phyloP scores from a whole-genome alignment of 2,113 vertebrate species.

The Datnioides undecimradiatus region DNA sequence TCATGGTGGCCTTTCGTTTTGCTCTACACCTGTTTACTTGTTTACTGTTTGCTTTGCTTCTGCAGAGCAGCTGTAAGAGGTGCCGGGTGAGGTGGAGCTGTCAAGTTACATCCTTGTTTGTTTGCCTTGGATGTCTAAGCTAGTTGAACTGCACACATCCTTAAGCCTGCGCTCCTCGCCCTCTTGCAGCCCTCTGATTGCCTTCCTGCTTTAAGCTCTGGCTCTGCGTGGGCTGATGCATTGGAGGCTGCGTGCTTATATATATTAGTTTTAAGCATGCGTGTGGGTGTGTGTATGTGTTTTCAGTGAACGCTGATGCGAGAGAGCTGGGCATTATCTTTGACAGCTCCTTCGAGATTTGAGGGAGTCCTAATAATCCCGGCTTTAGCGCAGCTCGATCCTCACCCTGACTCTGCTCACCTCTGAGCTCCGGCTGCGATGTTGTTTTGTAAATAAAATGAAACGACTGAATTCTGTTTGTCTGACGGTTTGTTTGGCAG shows the following conservation, averaged over 20 bases:
- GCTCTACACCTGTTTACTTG: not conserved
- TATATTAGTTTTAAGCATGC: slow-evolving; percentile 32
- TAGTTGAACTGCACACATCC: slow-evolving; percentile 25
- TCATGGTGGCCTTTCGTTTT: not conserved
- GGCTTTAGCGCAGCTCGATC: slow-evolving; percentile 20
- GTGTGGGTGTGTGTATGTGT: slow-evolving; percentile 7
- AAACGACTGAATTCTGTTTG: slow-evolving; percentile 9
- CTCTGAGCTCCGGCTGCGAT: slow-evolving; percentile 14
- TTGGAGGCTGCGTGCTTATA: slow-evolving; percentile 14
- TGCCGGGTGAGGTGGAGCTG: not conserved
- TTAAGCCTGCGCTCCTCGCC: slow-evolving; percentile 33
- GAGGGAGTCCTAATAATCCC: slow-evolving; percentile 48
- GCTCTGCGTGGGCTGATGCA: slow-evolving; percentile 10
- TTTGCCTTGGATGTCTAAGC: slow-evolving; percentile 42
- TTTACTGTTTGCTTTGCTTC: too few species aligned
- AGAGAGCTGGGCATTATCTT: slow-evolving; percentile 46
- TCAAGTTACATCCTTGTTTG: slow-evolving; percentile 48
- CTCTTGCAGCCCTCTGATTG: slow-evolving; percentile 37
- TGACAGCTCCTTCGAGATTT: slow-evolving; percentile 43
- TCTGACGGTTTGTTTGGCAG: slow-evolving; percentile 1
- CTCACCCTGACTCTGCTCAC: slow-evolving; percentile 33
- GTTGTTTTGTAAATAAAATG: slow-evolving; percentile 2
- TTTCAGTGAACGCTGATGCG: slow-evolving; percentile 42
- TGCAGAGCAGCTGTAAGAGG: too few species aligned
- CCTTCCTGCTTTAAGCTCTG: slow-evolving; percentile 37